Evolutionary conservation across 35 echinoderm and acorn worm species (phyloP).

Genomic region (Ophioderma brevispina): DNA sequence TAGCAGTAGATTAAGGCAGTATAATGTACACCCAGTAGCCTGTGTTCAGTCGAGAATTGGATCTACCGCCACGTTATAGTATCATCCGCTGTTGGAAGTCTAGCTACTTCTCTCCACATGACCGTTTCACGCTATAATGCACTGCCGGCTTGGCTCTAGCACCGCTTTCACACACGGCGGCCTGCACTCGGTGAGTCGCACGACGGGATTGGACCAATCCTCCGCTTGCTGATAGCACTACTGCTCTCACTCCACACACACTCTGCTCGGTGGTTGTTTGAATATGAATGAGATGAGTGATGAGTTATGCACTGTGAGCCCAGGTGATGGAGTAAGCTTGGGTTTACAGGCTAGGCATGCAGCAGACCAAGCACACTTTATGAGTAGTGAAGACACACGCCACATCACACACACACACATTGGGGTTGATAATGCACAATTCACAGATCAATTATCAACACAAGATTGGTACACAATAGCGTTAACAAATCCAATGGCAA

Average conservation of each 20-base stretch:
- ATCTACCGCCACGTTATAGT: not conserved
- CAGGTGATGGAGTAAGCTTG: not conserved
- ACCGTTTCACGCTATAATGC: not conserved
- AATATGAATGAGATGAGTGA: conserved; percentile 30
- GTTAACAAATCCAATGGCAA: not conserved
- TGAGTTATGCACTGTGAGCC: conserved; percentile 22
- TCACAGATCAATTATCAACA: not conserved
- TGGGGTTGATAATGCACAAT: not conserved
- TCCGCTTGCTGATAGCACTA: not conserved
- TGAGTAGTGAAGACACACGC: not conserved
- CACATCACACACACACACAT: not conserved
- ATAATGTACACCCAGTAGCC: too few species aligned
- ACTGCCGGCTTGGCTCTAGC: not conserved
- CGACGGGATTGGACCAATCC: not conserved
- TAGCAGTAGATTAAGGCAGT: not conserved
- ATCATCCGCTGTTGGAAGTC: conserved; percentile 1
- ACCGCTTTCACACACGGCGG: not conserved
- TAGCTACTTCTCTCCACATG: not conserved
- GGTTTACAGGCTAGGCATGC: not conserved
- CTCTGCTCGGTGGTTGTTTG: conserved; percentile 17
- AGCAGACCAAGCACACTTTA: not conserved
- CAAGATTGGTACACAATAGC: not conserved
- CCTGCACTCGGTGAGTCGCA: not conserved
- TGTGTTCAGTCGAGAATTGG: not conserved
- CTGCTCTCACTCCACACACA: not conserved